Evolutionary conservation across 2,797 vertebrate species (phyloP), one percentile per base, ranked within the genome.

Genomic region (Neopelma chrysocephalum): DNA sequence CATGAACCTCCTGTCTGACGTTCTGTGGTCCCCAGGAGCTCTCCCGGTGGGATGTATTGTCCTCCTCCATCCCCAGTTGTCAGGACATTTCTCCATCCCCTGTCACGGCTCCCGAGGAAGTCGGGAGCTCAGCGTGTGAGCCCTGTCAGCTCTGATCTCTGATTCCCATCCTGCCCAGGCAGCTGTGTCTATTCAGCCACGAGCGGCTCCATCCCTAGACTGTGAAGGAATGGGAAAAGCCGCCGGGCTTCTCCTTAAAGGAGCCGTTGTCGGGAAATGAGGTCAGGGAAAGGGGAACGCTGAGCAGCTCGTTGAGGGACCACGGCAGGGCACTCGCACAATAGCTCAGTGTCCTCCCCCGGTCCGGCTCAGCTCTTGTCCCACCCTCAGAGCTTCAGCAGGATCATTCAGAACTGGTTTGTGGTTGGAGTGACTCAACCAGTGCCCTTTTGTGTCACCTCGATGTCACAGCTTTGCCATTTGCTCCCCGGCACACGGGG

Each of bases 301-400:
- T 73, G 60, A 61, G 71, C 82, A 56, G 92, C 92, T 61, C 93
- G 54, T 84, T 45, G 68, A 93, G 87, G 89, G 71, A 77, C 38
- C 89, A 34, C 4, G 27, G 50, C 88, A n/a, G 91, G 95, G 65
- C 91, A 48, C 16, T 3, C 50, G 32, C 96, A 97, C 96, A 96
- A 93, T 87, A 89, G 83, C 78, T 82, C 89, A 71, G 94, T 97
- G 97, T 98, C 85, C 57, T 92, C 87, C 85, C 57, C n/a, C 9
- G 3, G 40, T 42, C 75, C 11, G 48, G 27, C 70, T 60, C 26
- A 5, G 82, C 2, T 14, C 93, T 94, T 92, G 66, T 97, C 64
- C 93, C 51, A 13, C 36, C 89, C 93, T 82, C 73, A 23, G 82
- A 87, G 65, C 93, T 95, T 87, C 93, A 82, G 82, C 92, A 31